Evolutionary conservation across 2,888 invertebrate species (phyloP).

Genomic region (Gryllus longicercus): DNA sequence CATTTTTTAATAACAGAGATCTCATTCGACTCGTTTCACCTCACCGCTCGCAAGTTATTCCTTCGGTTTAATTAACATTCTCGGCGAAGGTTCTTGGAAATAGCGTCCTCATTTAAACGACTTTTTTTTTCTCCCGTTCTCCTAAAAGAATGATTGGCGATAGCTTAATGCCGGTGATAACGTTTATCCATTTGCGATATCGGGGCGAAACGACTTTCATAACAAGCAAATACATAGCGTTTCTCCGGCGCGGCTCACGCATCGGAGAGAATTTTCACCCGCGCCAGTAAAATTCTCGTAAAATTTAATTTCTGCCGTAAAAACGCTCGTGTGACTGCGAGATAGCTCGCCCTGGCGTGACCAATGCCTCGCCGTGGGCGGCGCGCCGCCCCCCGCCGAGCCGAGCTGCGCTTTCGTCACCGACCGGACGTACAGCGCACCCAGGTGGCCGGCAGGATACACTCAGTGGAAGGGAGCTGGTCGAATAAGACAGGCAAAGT

Average conservation of each 20-base stretch:
- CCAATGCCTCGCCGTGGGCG: background rate
- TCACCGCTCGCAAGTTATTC: no score
- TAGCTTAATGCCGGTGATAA: background rate
- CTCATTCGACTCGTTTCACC: no score
- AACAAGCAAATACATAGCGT: background rate
- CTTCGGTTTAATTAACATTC: no score
- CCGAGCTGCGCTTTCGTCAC: background rate
- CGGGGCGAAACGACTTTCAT: background rate
- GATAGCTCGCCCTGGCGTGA: background rate
- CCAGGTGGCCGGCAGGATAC: no score
- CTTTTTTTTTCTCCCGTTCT: no score
- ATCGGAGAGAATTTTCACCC: background rate
- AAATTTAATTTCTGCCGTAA: background rate
- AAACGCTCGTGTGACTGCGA: background rate
- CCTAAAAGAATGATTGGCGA: background rate
- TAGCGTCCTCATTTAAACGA: no score
- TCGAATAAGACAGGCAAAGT: no score
- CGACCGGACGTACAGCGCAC: background rate
- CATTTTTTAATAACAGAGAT: no score
- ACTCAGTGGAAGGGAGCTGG: no score
- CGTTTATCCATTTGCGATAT: background rate
- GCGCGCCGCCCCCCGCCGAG: background rate
- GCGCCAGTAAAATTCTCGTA: background rate
- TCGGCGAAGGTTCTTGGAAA: no score
- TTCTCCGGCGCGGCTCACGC: background rate